These are phyloP conservation scores for Machimus atricapillus DNA, from an alignment of 2,888 invertebrate species.

Conservation along the genomic window DNA sequence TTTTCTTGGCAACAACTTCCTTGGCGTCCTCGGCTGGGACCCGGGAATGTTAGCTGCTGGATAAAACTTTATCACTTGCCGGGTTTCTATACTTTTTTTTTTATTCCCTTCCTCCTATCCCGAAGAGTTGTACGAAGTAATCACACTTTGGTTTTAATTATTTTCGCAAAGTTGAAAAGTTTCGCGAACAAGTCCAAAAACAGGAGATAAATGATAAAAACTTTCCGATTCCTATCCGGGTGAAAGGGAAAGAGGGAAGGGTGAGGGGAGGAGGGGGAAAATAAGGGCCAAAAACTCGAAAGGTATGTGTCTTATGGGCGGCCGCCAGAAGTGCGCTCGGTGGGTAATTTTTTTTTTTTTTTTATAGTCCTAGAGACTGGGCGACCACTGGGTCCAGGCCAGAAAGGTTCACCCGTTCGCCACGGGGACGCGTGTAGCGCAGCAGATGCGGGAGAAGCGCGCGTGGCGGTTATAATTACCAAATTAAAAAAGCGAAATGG, in stretches of 20 bases:
- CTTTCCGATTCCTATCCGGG: neutral
- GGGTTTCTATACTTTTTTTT: neutral
- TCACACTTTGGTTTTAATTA: conserved; percentile 33
- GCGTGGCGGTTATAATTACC: conserved; percentile 26
- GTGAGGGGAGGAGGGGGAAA: neutral
- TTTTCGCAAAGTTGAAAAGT: conserved; percentile 26
- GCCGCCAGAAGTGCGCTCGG: neutral
- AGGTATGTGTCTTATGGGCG: conserved; percentile 10
- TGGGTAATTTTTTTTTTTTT: neutral
- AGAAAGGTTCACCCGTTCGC: no score
- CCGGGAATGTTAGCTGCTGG: neutral
- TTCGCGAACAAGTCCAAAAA: conserved; percentile 16
- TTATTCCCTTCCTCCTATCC: neutral
- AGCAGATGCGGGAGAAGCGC: neutral
- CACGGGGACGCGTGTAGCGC: neutral
- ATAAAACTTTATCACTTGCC: conserved; percentile 15
- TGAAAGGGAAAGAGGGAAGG: neutral
- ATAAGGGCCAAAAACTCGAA: neutral
- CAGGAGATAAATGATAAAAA: conserved; percentile 32
- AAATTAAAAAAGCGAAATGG: conserved; percentile 32
- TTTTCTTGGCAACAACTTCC: conserved; percentile 1
- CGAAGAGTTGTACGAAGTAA: conserved; percentile 17
- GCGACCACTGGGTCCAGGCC: neutral
- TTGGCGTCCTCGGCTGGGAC: neutral
- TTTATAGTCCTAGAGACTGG: neutral